Percentiles rank a stretch among this genome's conserved stretches.
Evolutionary conservation across 2,113 vertebrate species (phyloP).

Genomic region (Alligator sinensis): DNA sequence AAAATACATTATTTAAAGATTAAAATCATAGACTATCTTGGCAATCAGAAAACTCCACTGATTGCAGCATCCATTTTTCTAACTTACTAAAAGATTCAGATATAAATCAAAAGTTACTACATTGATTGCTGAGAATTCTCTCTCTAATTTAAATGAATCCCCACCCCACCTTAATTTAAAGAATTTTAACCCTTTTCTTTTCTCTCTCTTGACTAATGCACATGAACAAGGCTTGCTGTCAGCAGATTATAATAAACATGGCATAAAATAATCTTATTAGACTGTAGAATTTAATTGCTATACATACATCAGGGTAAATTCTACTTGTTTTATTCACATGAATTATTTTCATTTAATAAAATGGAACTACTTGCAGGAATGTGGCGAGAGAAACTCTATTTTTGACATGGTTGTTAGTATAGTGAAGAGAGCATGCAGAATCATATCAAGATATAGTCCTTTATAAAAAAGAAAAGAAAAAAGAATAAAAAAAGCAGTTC

Average conservation of each 20-base stretch:
- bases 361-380: background rate
- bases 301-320: background rate
- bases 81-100: background rate
- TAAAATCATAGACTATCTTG: background rate
- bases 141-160: background rate
- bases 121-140: background rate
- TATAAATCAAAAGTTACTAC: background rate
- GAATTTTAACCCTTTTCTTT: background rate
- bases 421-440: too few species aligned
- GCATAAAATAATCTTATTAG: background rate
- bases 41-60: background rate
- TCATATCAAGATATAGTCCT: too few species aligned
- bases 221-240: background rate
- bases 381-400: background rate
- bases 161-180: background rate
- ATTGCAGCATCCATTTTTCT: background rate
- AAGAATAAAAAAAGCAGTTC: too few species aligned
- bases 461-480: too few species aligned
- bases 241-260: background rate
- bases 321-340: background rate
- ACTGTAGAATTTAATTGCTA: background rate
- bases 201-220: background rate
- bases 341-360: background rate
- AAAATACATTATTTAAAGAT: background rate
- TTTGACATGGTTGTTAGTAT: background rate